These are phyloP conservation scores for Neosilurus hyrtlii DNA, from an alignment of 2,797 vertebrate species.

Conservation along the genomic window DNA sequence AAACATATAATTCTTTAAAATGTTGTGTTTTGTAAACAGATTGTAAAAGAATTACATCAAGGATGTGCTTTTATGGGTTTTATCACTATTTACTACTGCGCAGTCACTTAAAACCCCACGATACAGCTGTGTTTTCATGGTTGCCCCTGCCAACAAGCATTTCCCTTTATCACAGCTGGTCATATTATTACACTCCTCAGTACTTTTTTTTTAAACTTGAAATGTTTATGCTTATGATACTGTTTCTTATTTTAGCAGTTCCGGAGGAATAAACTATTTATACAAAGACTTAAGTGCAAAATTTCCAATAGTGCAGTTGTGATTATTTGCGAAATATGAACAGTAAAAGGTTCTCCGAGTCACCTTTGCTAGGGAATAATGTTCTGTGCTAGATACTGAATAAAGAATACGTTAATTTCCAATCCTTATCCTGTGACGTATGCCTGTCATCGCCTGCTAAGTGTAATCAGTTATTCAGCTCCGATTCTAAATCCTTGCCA, in stretches of 20 bases:
- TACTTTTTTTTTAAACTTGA: background rate
- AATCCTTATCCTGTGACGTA: no score
- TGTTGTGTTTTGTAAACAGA: background rate
- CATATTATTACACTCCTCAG: background rate
- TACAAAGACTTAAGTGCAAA: no score
- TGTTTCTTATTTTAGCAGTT: background rate
- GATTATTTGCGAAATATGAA: background rate
- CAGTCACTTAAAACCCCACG: background rate
- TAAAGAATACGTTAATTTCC: background rate
- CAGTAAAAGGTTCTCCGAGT: background rate
- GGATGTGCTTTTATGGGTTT: no score
- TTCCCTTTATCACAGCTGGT: background rate
- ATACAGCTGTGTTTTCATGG: background rate
- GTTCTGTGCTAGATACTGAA: background rate
- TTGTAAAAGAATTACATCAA: background rate
- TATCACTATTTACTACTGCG: no score
- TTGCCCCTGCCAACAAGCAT: background rate
- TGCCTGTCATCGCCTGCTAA: background rate
- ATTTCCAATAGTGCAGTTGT: background rate
- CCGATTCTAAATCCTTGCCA: background rate
- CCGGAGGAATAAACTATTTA: background rate
- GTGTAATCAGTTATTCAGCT: background rate
- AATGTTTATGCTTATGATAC: background rate
- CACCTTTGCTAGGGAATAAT: background rate
- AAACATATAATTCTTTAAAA: background rate